Evolutionary conservation across 2,888 invertebrate genomes (phyloP).

Genomic region (Pteria penguin): DNA sequence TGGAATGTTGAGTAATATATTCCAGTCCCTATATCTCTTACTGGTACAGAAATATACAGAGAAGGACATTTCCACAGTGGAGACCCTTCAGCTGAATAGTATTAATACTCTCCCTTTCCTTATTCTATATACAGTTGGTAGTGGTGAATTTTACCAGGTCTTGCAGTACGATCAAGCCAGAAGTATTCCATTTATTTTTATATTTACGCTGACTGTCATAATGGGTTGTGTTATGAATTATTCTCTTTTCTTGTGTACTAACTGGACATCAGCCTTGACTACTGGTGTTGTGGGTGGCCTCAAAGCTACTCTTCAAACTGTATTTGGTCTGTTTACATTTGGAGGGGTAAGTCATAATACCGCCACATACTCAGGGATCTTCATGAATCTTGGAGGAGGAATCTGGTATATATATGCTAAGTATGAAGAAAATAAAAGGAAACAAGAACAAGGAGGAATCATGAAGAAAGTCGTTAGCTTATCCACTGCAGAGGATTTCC

Average conservation of each 20-base stretch:
- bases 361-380: constrained; percentile 77
- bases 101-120: constrained; percentile 79
- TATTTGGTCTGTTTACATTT: constrained; percentile 80
- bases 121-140: constrained; percentile 60
- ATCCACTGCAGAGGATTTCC: constrained; percentile 61
- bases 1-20: constrained; percentile 79
- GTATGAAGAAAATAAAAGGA: constrained; percentile 66
- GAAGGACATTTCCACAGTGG: constrained; percentile 73
- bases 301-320: constrained; percentile 80
- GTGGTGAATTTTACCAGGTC: constrained; percentile 66
- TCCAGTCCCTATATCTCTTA: constrained; percentile 80
- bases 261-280: constrained; percentile 80
- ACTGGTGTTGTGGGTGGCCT: constrained; percentile 80
- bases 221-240: constrained; percentile 80
- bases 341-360: constrained; percentile 79
- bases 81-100: constrained; percentile 79
- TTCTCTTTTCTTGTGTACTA: constrained; percentile 81
- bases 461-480: constrained; percentile 67
- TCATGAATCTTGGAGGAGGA: constrained; percentile 79
- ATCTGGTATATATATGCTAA: constrained; percentile 79
- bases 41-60: constrained; percentile 79
- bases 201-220: constrained; percentile 72
- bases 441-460: constrained; percentile 20
- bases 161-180: constrained; percentile 43
- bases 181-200: constrained; percentile 68